Evolutionary conservation across 2,113 vertebrate genomes (phyloP), one percentile per base, ranked within the genome.

Genomic region (Cavia aperea): DNA sequence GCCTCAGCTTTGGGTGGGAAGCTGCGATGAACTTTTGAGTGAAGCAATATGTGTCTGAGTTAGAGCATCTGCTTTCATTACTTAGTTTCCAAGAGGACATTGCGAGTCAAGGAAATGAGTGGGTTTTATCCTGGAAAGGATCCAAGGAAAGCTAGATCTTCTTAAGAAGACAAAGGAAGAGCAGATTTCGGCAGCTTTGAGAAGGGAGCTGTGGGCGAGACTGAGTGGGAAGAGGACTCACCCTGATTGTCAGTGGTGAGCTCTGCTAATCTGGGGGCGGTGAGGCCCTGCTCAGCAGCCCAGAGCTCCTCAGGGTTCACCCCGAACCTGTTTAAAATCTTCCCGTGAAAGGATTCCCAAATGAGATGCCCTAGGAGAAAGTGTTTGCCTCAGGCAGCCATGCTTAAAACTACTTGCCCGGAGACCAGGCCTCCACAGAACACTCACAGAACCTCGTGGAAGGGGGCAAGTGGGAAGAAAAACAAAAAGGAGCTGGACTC

Each of bases 21-120:
- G 96, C 90, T 94, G 95, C 93, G 95, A 96, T 94, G 89, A 97
- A 93, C 15, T 43, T 94, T 95, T 96, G 96, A 97, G 95, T 94
- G 96, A 96, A 96, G 96, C 96, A 97, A 96, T 97, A 95, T 96
- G 96, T 96, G 94, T 95, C 81, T 96, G 96, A 97, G 94, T 88
- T 94, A 72, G 94, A 96, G 96, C 96, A 96, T 96, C 96, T 96
- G 96, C 93, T 96, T 96, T 92, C 88, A 96, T 95, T 96, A 95
- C 93, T 96, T 94, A 94, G 96, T 93, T 96, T 97, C 95, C 90
- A 68, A 94, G 90, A 96, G 95, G 96, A 96, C 96, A 95, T 63
- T 93, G 91, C 10, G 16, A 96, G 93, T 95, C 96, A 97, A 93
- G 95, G 95, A 96, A 96, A 96, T 93, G 96, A 97, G 96, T 97